Evolutionary conservation across 1,140 invertebrate genomes (phyloP), one percentile per base, ranked within the genome.

Genomic region (Hermetia illucens): DNA sequence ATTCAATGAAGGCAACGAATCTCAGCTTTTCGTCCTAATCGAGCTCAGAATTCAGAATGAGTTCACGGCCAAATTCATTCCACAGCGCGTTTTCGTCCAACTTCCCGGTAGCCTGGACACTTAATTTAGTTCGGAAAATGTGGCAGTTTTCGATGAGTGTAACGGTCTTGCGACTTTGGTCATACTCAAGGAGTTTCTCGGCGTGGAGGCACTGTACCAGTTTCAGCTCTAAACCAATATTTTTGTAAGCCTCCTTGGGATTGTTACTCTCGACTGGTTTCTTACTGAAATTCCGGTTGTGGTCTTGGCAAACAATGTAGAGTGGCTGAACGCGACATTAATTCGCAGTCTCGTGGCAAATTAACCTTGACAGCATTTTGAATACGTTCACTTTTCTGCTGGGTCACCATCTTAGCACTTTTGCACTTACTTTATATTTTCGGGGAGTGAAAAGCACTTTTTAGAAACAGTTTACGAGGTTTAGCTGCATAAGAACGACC

Each of bases 1-100:
- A 90, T 0, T 83, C 84, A 34, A 94, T 67, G 54, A 95, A 93
- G 2, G 80, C 87, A 34, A 93, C 68, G 63, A 84, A 93, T 89
- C 95, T 53, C 72, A 76, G 41, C 3, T 49, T 40, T 2, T 42
- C 3, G 30, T 75, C 54, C 62, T 75, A 51, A 63, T 74, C 60
- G 68, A 65, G 44, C 36, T 58, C 53, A 44, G 75, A 61, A 39
- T 69, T 68, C n/a, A n/a, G n/a, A 71, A 92, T 80, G 22, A 94
- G 64, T 50, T 82, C 79, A 40, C 78, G 69, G 3, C 81, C 88
- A 51, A 92, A 78, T 52, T 79, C 62, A 46, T 79, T 75, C 90
- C 90, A 96, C 21, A 94, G 58, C 41, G 86, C 77, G 33, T 78
- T 69, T 51, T 86, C 79, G 33, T 71, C 74, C 72, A 85, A 79